Base-by-base conservation (phyloP, 2,113 vertebrate genomes). In the Zosterops hypoxanthus region DNA sequence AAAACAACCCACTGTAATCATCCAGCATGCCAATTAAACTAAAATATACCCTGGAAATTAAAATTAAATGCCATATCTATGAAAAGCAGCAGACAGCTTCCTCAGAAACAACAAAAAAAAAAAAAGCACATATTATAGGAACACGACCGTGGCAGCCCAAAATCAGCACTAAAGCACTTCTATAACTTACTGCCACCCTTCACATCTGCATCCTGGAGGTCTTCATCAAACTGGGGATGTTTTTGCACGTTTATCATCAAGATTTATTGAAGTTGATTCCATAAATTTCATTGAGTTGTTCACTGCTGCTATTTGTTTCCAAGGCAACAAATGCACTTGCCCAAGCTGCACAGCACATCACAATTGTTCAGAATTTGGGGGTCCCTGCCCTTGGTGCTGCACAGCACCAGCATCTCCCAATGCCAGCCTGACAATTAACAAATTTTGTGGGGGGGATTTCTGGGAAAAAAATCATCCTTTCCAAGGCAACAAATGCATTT, bases 241-340 rank as follows among this genome's bases (percentile, higher is more conserved):
- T 97, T 96, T 63, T 97, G 84, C 86, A 95, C 85, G 90, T 97
- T 97, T 96, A 94, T 97, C 98, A 97, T 95, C 91, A 93, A 94
- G 87, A 96, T 94, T 79, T 97, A 96, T 97, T 97, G 97, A 97
- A 96, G 86, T 92, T 94, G 94, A 97, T 96, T 92, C 95, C 95
- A 97, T 97, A 97, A 97, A 98, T 98, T 97, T 97, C 97, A 97
- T 97, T 97, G 98, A 96, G 92, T 97, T 93, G 91, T 93, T 97
- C 92, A 92, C 91, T 82, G 95, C 92, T 84, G 95, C 94, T 97
- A 96, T 98, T 97, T 90, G 97, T 98, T 98, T 97, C 97, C 95
- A 97, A 97, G 97, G 97, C 93, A 98, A 98, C 95, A 97, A 96
- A 96, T 95, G 93, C 95, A 97, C 95, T 98, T 97, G 89, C 92